Conservation (phyloP, 1,140 invertebrate species). For the Mamestra configurata region DNA sequence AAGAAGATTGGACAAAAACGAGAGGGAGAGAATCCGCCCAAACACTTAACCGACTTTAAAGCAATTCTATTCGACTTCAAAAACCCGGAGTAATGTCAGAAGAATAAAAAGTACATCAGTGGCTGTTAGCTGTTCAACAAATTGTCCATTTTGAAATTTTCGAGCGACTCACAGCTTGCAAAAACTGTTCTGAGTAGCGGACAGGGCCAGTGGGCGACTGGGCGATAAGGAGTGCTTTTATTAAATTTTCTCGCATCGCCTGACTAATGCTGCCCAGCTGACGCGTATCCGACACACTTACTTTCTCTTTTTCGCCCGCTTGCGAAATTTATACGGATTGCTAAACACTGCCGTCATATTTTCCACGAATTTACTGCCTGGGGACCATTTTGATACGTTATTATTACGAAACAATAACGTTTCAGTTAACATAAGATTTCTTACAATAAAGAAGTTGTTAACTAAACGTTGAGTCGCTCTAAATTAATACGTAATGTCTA, state of each 20-base stretch:
- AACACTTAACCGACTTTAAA: conserved; percentile 30
- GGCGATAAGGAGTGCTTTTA: conserved; percentile 81
- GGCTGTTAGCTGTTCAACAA: conserved; percentile 43
- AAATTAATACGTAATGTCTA: conserved; percentile 33
- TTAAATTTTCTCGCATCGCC: conserved; percentile 85
- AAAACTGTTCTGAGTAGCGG: conserved; percentile 51
- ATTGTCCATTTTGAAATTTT: conserved; percentile 50
- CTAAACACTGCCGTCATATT: conserved; percentile 53
- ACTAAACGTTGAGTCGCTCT: conserved; percentile 13
- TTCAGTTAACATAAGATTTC: not conserved
- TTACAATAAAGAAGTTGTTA: not conserved
- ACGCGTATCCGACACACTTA: conserved; percentile 78
- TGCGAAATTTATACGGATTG: conserved; percentile 65
- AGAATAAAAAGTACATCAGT: conserved; percentile 44
- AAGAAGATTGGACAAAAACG: conserved; percentile 9
- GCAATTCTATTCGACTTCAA: conserved; percentile 42
- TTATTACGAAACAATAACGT: conserved; percentile 4
- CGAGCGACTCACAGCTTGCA: conserved; percentile 32
- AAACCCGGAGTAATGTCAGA: conserved; percentile 33
- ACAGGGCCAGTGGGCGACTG: conserved; percentile 52
- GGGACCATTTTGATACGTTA: conserved; percentile 34
- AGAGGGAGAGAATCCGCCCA: conserved; percentile 27
- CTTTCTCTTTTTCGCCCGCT: conserved; percentile 74
- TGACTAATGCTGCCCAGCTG: conserved; percentile 85
- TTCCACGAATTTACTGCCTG: conserved; percentile 32